Evolutionary conservation across 64 coral and sea anemone genomes (phyloP).

Genomic region (Dendrophyllia cribrosa): DNA sequence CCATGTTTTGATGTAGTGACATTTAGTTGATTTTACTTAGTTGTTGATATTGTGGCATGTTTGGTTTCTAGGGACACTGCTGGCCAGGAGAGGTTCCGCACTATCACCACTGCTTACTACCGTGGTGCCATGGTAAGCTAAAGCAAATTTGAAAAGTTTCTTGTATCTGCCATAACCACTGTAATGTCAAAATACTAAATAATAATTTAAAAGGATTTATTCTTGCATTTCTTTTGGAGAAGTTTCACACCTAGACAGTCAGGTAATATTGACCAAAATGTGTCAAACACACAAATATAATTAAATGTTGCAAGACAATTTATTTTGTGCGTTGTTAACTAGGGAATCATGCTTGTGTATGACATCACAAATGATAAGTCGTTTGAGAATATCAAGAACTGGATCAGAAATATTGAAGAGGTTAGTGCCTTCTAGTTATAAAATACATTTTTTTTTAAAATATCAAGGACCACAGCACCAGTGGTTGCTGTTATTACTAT

Average conservation of each 20-base stretch:
- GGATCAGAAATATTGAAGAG: slow-evolving; percentile 99
- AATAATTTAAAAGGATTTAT: too few relatives aligned
- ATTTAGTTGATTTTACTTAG: neutral
- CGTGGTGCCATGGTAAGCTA: slow-evolving; percentile 90
- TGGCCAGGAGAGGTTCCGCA: slow-evolving; percentile 97
- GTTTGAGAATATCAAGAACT: slow-evolving; percentile 99
- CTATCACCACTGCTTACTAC: slow-evolving; percentile 99
- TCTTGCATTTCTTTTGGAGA: too few relatives aligned
- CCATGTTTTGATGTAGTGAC: too few relatives aligned
- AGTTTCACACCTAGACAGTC: too few relatives aligned
- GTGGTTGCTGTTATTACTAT: too few relatives aligned
- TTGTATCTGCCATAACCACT: too few relatives aligned
- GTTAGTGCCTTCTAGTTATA: slow-evolving; percentile 16
- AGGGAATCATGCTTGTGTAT: slow-evolving; percentile 99
- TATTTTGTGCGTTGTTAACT: neutral
- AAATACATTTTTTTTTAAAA: too few relatives aligned
- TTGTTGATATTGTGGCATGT: neutral
- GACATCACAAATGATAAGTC: slow-evolving; percentile 99
- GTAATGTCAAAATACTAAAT: too few relatives aligned
- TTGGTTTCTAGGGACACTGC: slow-evolving; percentile 89
- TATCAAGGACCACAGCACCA: too few relatives aligned
- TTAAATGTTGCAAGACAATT: neutral
- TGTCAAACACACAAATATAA: too few relatives aligned
- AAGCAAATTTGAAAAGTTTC: too few relatives aligned
- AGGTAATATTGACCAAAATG: too few relatives aligned